Evolutionary conservation across 1,140 invertebrate species (phyloP).

Genomic region (Dysdera silvatica): DNA sequence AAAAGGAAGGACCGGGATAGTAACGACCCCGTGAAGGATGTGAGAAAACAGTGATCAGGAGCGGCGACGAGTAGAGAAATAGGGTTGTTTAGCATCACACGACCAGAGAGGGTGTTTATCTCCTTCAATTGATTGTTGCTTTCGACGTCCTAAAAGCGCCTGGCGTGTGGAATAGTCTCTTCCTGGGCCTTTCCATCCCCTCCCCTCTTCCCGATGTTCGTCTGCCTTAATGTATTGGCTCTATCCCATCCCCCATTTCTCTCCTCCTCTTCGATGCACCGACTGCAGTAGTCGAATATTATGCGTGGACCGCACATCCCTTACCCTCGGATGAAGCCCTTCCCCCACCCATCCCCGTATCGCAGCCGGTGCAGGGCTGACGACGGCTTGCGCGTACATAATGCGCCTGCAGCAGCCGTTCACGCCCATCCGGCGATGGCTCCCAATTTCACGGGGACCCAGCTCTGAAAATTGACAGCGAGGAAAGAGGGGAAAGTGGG

Average conservation of each 20-base stretch:
- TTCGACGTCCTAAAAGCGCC: no score
- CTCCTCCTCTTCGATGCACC: background rate
- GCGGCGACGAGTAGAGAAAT: no score
- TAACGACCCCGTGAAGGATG: constrained; percentile 9
- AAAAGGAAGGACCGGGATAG: constrained; percentile 23
- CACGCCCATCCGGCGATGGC: constrained; percentile 23
- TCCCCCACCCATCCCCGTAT: background rate
- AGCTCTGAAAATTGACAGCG: no score
- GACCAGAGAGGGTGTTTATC: no score
- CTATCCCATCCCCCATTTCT: background rate
- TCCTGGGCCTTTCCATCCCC: constrained; percentile 6
- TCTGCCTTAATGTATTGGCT: background rate
- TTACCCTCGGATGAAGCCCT: background rate
- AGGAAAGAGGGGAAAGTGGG: no score
- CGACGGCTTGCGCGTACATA: background rate
- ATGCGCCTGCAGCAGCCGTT: constrained; percentile 5
- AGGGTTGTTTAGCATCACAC: no score
- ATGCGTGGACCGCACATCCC: background rate
- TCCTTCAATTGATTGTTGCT: no score
- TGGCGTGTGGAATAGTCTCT: constrained; percentile 7
- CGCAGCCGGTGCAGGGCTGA: background rate
- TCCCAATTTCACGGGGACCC: constrained; percentile 19
- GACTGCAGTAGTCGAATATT: background rate
- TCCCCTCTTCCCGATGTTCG: background rate
- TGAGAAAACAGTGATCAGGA: no score